Base-by-base conservation (phyloP, 2,888 invertebrate species). In the Xanthostigma xanthostigma region DNA sequence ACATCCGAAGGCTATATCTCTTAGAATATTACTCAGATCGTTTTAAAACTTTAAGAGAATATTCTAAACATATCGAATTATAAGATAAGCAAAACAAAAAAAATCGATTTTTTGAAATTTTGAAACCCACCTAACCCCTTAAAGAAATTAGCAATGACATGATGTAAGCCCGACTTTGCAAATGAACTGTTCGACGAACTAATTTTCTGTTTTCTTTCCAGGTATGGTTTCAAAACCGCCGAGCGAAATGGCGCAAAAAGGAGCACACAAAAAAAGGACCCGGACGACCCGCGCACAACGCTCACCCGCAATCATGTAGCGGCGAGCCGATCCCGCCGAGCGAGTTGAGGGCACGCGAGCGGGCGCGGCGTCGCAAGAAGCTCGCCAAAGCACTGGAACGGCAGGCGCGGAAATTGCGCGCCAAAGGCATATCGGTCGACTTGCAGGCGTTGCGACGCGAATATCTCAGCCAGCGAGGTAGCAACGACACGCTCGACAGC, bases 181-280 rank as follows among this genome's bases (percentile, higher is more conserved):
- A 17, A 17, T 4, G 17, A 17, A 17, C 17, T 17, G 4, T 17
- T 17, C 17, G 17, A 17, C 4, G n/a, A 33, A 11, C 35, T 40
- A 45, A 27, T 47, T 35, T 33, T 45, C 50, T 53, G 51, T 51
- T 51, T 57, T 58, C 53, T 57, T 69, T 69, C 12, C 79, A 97
- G 96, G 97, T 98, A 53, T 98, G 97, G 97, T 98, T 98, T 73
- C 98, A 98, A 74, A 98, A 98, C 72, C 80, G 98, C 36, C 77
- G 97, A 52, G 98, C 98, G 45, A 98, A 98, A 69, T 98, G 97
- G 93, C 79, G 97, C 53, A 98, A 98, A 75, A 93, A 94, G 71
- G 97, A 98, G 69, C 94, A 97, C 72, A 96, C 96, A 50, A 93
- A 94, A 71, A 97, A 96, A 67, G 96, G 96, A 13, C 96, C 96